Conservation (phyloP, 2,888 invertebrate species). For the Biston stratarius region DNA sequence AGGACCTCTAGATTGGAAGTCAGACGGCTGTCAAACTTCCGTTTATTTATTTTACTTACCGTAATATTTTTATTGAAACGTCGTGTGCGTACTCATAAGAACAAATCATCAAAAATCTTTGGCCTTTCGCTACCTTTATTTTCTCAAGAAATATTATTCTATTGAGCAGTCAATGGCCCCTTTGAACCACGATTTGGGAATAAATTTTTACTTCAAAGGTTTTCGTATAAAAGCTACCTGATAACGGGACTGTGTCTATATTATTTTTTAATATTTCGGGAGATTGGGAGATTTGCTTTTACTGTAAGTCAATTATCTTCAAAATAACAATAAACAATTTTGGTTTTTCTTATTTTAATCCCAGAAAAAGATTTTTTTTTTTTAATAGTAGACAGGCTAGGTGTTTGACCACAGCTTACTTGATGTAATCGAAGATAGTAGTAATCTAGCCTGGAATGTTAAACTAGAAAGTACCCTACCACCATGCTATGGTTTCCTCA, state of each 20-base stretch:
- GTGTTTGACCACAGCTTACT: no score
- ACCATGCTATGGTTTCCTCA: no score
- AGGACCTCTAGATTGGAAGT: no score
- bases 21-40: no score
- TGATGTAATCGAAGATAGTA: no score
- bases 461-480: no score
- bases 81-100: conserved; percentile 29
- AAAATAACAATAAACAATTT: neutral
- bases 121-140: conserved; percentile 30
- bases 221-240: conserved; percentile 51
- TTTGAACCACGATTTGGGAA: conserved; percentile 53
- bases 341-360: neutral
- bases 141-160: conserved; percentile 46
- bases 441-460: no score
- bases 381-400: no score
- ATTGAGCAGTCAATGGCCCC: conserved; percentile 44
- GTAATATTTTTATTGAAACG: conserved; percentile 5
- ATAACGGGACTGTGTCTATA: conserved; percentile 49
- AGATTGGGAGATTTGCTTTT: conserved; percentile 23
- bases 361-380: no score
- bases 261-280: conserved; percentile 34
- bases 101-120: conserved; percentile 34
- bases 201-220: conserved; percentile 57
- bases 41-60: neutral
- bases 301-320: conserved; percentile 9